A percentile compares a stretch with the other conserved stretches of the same genome.
phyloP scores from a whole-genome alignment of 2,888 invertebrate species.

The Sphaerophoria rueppellii region DNA sequence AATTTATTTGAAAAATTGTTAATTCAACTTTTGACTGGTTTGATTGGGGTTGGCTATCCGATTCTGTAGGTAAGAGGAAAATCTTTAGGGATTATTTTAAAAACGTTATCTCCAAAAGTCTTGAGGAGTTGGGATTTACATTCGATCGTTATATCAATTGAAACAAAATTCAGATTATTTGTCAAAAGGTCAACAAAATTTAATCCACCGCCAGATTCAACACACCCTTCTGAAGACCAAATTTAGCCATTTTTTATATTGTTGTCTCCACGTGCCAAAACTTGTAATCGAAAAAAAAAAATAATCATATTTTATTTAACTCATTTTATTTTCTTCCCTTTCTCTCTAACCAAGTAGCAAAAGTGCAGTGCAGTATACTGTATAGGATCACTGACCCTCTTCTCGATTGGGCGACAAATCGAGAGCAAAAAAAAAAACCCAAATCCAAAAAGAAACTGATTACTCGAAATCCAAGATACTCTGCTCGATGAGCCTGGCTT shows the following conservation, averaged over 20 bases:
- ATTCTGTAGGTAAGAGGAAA: too few relatives aligned
- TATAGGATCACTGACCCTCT: conserved; percentile 60
- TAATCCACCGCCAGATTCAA: neutral
- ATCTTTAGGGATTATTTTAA: too few relatives aligned
- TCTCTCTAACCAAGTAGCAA: too few relatives aligned
- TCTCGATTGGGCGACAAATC: neutral
- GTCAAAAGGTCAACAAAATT: neutral
- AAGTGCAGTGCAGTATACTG: conserved; percentile 16
- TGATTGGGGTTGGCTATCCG: too few relatives aligned
- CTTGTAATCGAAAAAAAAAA: neutral
- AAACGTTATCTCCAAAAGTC: too few relatives aligned
- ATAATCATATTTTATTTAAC: neutral
- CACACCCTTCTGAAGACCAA: neutral
- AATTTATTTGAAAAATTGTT: too few relatives aligned
- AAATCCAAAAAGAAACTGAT: conserved; percentile 34
- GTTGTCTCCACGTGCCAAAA: neutral
- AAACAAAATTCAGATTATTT: neutral
- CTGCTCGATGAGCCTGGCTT: neutral
- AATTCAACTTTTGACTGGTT: too few relatives aligned
- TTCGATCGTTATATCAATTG: too few relatives aligned
- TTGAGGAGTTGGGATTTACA: too few relatives aligned
- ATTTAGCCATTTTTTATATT: neutral
- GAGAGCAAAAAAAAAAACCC: neutral
- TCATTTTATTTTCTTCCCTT: neutral
- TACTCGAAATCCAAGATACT: conserved; percentile 12